phyloP scores from a whole-genome alignment of 2,113 vertebrate genomes.

The Aix galericulata region DNA sequence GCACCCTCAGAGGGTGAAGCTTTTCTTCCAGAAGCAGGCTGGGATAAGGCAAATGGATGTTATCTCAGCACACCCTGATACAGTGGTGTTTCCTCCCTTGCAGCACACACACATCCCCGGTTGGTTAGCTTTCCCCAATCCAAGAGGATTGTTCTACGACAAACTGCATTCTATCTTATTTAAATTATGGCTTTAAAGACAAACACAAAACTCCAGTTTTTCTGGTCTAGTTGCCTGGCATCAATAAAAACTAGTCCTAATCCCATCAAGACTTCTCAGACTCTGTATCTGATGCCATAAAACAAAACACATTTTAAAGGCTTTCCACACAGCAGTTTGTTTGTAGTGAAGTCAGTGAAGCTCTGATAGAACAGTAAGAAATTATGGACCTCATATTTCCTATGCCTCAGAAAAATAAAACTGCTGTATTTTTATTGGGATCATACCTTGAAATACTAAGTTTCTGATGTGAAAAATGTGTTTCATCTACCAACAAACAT shows the following conservation, averaged over 20 bases:
- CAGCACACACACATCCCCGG: rapidly evolving
- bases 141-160: rapidly evolving
- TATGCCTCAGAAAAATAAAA: conserved; percentile 39
- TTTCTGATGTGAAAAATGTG: conserved; percentile 29
- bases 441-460: background rate
- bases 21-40: background rate
- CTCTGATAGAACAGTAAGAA: conserved; percentile 17
- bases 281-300: background rate
- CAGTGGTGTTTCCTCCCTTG: background rate
- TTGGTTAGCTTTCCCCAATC: background rate
- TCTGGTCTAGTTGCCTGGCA: background rate
- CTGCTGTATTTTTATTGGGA: conserved; percentile 5
- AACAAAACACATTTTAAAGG: conserved; percentile 10
- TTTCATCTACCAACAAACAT: conserved; percentile 9
- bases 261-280: background rate
- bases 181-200: background rate
- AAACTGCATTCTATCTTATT: background rate
- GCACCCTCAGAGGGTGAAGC: background rate
- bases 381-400: background rate
- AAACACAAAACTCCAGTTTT: background rate
- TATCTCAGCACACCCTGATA: rapidly evolving
- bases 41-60: background rate
- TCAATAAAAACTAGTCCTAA: background rate
- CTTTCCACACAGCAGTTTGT: background rate
- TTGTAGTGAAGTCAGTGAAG: background rate